Evolutionary conservation across 2,113 vertebrate species (phyloP).

Genomic region (Chloropsis cyanopogon): DNA sequence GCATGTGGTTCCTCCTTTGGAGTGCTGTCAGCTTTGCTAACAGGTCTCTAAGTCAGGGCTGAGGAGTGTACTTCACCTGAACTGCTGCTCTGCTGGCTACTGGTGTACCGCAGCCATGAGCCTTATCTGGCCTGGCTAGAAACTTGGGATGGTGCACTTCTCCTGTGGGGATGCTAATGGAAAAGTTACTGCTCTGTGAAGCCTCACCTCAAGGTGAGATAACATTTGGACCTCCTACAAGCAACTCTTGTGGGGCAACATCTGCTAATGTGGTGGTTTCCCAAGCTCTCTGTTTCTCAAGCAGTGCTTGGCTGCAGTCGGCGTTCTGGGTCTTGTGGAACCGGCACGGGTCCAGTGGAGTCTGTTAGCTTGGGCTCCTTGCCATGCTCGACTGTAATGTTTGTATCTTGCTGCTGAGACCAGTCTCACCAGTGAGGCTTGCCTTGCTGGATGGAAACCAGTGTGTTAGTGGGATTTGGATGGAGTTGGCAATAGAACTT

Average conservation of each 20-base stretch:
- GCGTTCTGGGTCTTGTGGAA: constrained; percentile 45
- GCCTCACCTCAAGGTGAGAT: constrained; percentile 47
- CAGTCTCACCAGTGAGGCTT: constrained; percentile 58
- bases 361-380: constrained; percentile 61
- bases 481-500: constrained; percentile 20
- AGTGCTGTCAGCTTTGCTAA: background rate
- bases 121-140: background rate
- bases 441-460: constrained; percentile 54
- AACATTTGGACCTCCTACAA: constrained; percentile 56
- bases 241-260: constrained; percentile 39
- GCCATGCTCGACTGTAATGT: constrained; percentile 12
- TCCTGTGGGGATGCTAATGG: background rate
- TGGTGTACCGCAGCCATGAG: background rate
- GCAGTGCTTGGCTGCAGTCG: constrained; percentile 2
- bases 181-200: background rate
- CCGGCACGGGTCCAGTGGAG: constrained; percentile 20
- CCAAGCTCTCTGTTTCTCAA: constrained; percentile 50
- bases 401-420: constrained; percentile 39
- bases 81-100: background rate
- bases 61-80: background rate
- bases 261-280: constrained; percentile 61
- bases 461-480: constrained; percentile 23
- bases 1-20: background rate
- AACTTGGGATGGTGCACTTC: background rate
- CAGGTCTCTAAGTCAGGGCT: background rate